Evolutionary conservation across 2,113 vertebrate genomes (phyloP).

Genomic region (Gambusia holbrooki): DNA sequence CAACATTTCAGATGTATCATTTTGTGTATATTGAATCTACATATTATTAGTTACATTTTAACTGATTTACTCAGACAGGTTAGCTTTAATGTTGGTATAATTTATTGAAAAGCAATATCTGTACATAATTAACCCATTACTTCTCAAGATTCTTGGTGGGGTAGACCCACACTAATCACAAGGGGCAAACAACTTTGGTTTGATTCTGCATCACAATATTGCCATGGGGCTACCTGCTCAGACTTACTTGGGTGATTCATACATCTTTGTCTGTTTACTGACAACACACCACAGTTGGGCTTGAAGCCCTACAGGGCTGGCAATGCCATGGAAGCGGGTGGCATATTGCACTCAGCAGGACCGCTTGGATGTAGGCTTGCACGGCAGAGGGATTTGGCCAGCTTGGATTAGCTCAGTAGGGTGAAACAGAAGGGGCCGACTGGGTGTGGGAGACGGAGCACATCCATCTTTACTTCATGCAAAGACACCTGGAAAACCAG

Average conservation of each 20-base stretch:
- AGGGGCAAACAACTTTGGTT: slow-evolving; percentile 48
- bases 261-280: slow-evolving; percentile 73
- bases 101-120: slow-evolving; percentile 11
- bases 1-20: background rate
- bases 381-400: slow-evolving; percentile 64
- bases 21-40: background rate
- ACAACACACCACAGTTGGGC: slow-evolving; percentile 43
- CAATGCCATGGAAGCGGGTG: slow-evolving; percentile 67
- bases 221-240: slow-evolving; percentile 51
- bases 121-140: slow-evolving; percentile 8
- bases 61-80: background rate
- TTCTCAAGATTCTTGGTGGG: slow-evolving; percentile 10
- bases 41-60: background rate
- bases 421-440: slow-evolving; percentile 41
- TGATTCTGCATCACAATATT: slow-evolving; percentile 55
- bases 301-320: slow-evolving; percentile 48
- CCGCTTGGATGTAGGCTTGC: slow-evolving; percentile 51
- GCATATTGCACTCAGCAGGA: slow-evolving; percentile 79
- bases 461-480: slow-evolving; percentile 49
- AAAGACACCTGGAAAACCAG: slow-evolving; percentile 45
- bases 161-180: slow-evolving; percentile 23
- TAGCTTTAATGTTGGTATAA: background rate
- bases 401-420: slow-evolving; percentile 71
- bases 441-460: slow-evolving; percentile 37
- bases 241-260: slow-evolving; percentile 64